Percentiles rank a stretch among this genome's conserved stretches.
These are phyloP conservation scores for Alsophila aescularia DNA, from an alignment of 2,888 invertebrate genomes.

Conservation along the genomic window DNA sequence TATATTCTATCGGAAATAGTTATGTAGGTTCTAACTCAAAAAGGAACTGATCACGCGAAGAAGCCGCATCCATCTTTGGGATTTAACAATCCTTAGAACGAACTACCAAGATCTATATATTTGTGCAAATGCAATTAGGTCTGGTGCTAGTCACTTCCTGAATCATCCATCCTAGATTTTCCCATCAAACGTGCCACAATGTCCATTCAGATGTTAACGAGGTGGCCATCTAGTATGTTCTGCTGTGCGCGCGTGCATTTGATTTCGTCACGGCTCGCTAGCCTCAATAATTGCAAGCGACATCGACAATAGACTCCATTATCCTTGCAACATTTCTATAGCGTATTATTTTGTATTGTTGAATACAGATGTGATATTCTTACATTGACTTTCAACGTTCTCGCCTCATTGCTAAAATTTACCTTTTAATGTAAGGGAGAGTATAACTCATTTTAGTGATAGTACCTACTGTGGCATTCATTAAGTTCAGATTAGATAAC, in stretches of 20 bases:
- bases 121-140: slow-evolving; percentile 16
- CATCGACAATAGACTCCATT: slow-evolving; percentile 21
- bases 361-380: slow-evolving; percentile 20
- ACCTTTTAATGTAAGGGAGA: neutral
- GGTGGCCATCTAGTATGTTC: slow-evolving; percentile 29
- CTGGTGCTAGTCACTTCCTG: slow-evolving; percentile 12
- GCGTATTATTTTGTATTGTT: slow-evolving; percentile 21
- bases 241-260: slow-evolving; percentile 33
- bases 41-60: neutral
- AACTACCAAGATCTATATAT: neutral
- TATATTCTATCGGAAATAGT: neutral
- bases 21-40: neutral
- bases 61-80: slow-evolving; percentile 2
- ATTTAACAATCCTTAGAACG: slow-evolving; percentile 6
- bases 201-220: slow-evolving; percentile 43
- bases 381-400: slow-evolving; percentile 5
- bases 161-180: slow-evolving; percentile 32
- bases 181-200: slow-evolving; percentile 40
- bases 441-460: slow-evolving; percentile 45
- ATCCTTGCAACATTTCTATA: slow-evolving; percentile 19
- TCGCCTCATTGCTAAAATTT: slow-evolving; percentile 17
- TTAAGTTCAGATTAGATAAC: slow-evolving; percentile 79
- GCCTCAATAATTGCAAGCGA: slow-evolving; percentile 36
- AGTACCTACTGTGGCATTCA: slow-evolving; percentile 69
- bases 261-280: slow-evolving; percentile 36